phyloP scores from a whole-genome alignment of 2,888 invertebrate species.

The Lasioglossum villosulum region DNA sequence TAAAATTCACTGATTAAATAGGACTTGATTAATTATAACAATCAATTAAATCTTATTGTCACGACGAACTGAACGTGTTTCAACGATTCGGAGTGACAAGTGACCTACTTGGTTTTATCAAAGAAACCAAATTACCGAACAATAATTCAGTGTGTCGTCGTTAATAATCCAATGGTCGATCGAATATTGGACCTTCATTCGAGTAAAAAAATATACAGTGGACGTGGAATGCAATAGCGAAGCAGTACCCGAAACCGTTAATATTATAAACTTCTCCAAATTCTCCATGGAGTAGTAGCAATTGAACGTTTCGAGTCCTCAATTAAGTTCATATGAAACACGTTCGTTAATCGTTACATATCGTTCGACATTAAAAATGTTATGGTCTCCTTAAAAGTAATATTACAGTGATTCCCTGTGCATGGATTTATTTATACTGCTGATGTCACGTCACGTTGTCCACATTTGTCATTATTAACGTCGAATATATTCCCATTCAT shows the following conservation, averaged over 20 bases:
- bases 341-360: background rate
- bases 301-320: background rate
- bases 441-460: background rate
- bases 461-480: conserved; percentile 10
- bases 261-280: background rate
- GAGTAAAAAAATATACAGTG: background rate
- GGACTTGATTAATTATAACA: background rate
- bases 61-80: background rate
- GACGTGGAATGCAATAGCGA: background rate
- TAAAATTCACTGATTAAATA: background rate
- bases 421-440: no score
- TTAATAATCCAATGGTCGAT: background rate
- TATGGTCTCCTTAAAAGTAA: no score
- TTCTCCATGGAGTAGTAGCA: background rate
- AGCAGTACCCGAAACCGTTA: background rate
- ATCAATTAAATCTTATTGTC: background rate
- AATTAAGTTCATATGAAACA: conserved; percentile 13
- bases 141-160: background rate
- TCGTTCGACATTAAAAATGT: no score
- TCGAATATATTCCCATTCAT: background rate
- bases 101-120: background rate
- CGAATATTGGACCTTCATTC: background rate
- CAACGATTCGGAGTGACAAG: background rate
- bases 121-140: background rate
- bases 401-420: background rate